Percentiles rank a stretch among this genome's conserved stretches.
Conservation (phyloP, 2,797 vertebrate genomes). For the Synanceia verrucosa region DNA sequence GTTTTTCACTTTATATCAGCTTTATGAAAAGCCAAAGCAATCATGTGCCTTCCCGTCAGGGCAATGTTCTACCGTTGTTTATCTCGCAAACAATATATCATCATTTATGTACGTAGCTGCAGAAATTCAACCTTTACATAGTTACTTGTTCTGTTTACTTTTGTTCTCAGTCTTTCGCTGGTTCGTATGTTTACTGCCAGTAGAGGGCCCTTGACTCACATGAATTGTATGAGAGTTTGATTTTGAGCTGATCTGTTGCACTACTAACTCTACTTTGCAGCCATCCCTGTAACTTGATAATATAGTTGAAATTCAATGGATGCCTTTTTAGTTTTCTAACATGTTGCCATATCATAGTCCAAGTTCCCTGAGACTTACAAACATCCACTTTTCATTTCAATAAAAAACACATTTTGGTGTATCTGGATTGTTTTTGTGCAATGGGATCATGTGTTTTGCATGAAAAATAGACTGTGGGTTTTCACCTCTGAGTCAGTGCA, state of each 20-base stretch:
- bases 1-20: constrained; percentile 1
- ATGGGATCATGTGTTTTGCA: constrained; percentile 43
- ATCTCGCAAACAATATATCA: constrained; percentile 18
- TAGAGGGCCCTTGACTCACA: constrained; percentile 68
- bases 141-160: constrained; percentile 25
- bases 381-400: constrained; percentile 39
- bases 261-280: constrained; percentile 26
- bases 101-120: constrained; percentile 3
- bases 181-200: constrained; percentile 54
- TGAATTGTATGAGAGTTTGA: constrained; percentile 13
- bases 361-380: not conserved
- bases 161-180: not conserved
- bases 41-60: constrained; percentile 40
- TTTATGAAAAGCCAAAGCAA: constrained; percentile 56
- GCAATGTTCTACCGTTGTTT: constrained; percentile 15
- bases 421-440: constrained; percentile 47
- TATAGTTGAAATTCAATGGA: constrained; percentile 11
- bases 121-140: constrained; percentile 1
- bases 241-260: constrained; percentile 20
- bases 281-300: constrained; percentile 16
- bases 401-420: constrained; percentile 47
- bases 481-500: constrained; percentile 21
- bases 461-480: constrained; percentile 36
- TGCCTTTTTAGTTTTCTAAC: constrained; percentile 24
- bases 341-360: constrained; percentile 17